Conservation (phyloP, 2,888 invertebrate species). For the Leptarthrus brevirostris region DNA sequence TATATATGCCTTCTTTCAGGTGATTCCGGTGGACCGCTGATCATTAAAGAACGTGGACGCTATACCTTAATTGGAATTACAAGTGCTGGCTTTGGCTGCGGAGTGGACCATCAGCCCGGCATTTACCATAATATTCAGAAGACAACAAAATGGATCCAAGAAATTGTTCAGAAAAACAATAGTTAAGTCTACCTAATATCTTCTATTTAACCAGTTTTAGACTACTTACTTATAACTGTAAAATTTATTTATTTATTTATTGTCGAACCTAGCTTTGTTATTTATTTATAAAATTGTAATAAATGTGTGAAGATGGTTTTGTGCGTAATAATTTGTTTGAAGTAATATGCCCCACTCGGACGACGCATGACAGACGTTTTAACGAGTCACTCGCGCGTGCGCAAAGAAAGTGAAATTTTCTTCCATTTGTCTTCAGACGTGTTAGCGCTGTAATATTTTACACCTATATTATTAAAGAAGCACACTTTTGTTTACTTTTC, state of each 20-base stretch:
- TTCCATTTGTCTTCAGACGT: neutral
- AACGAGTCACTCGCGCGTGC: neutral
- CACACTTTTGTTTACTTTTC: conserved; percentile 3
- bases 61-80: conserved; percentile 86
- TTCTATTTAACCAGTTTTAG: conserved; percentile 5
- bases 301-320: conserved; percentile 24
- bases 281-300: conserved; percentile 11
- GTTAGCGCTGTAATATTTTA: too few relatives aligned
- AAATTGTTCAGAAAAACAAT: conserved; percentile 65
- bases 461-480: neutral
- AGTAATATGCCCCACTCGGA: neutral
- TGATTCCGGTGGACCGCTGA: conserved; percentile 83
- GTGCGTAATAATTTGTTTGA: conserved; percentile 5
- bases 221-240: too few relatives aligned
- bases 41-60: conserved; percentile 76
- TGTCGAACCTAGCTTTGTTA: neutral
- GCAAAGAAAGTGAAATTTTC: conserved; percentile 39
- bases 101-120: conserved; percentile 86
- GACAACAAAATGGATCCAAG: conserved; percentile 77
- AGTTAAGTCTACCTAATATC: too few relatives aligned
- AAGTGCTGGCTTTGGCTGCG: conserved; percentile 88
- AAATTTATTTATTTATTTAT: too few relatives aligned
- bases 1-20: conserved; percentile 70
- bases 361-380: neutral
- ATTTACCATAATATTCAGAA: conserved; percentile 85